Evolutionary conservation across 2,113 vertebrate species (phyloP).

Genomic region (Perccottus glenii): DNA sequence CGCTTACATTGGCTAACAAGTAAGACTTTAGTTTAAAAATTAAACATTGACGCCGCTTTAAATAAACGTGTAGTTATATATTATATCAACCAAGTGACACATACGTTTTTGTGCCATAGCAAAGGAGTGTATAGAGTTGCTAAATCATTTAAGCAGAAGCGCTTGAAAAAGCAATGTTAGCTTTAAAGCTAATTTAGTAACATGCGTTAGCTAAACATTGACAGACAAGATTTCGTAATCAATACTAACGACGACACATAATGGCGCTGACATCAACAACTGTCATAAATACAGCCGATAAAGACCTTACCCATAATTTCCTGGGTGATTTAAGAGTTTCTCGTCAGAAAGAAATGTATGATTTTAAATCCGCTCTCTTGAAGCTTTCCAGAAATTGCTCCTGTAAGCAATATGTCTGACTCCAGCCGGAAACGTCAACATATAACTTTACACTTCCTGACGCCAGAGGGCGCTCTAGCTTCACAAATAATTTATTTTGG

Average conservation of each 20-base stretch:
- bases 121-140: neutral
- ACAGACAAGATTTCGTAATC: constrained; percentile 45
- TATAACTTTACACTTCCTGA: constrained; percentile 43
- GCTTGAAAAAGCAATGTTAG: constrained; percentile 33
- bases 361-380: constrained; percentile 53
- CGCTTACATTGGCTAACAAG: neutral
- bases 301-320: constrained; percentile 76
- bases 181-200: constrained; percentile 41
- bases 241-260: neutral
- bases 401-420: constrained; percentile 81
- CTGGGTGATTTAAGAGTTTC: constrained; percentile 23
- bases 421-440: constrained; percentile 56
- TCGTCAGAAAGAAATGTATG: constrained; percentile 29
- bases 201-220: constrained; percentile 48
- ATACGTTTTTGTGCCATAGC: neutral
- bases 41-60: neutral
- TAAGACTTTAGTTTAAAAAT: neutral
- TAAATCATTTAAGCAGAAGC: neutral
- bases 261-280: neutral
- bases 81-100: neutral
- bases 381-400: constrained; percentile 74
- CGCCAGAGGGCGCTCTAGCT: constrained; percentile 44
- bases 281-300: accelerated
- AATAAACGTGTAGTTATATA: neutral
- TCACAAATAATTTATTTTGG: neutral